Evolutionary conservation across 1,140 invertebrate genomes (phyloP).

Genomic region (Stratiolaelaps scimitus): DNA sequence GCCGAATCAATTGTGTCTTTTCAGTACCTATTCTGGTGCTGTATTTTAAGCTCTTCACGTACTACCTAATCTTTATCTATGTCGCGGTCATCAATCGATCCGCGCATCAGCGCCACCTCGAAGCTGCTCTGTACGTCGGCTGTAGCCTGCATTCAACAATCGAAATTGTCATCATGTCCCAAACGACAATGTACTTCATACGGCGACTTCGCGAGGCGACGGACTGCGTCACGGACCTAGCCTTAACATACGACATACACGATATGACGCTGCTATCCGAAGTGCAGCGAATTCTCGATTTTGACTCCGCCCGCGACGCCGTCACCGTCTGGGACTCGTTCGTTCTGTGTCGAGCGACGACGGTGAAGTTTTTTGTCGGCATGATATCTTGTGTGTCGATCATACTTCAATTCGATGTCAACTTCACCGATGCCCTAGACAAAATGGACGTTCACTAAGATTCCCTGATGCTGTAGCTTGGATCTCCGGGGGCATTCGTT

Average conservation of each 20-base stretch:
- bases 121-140: not conserved
- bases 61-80: slow-evolving; percentile 11
- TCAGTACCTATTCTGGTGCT: slow-evolving; percentile 2
- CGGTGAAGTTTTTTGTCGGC: not conserved
- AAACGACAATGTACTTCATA: slow-evolving; percentile 16
- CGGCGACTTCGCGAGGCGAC: not conserved
- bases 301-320: not conserved
- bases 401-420: slow-evolving; percentile 16
- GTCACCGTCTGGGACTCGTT: slow-evolving; percentile 13
- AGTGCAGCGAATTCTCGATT: slow-evolving; percentile 2
- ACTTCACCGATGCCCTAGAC: slow-evolving; percentile 7
- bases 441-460: not conserved
- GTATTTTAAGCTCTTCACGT: slow-evolving; percentile 6
- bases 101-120: not conserved
- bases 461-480: not conserved
- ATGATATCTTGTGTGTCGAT: slow-evolving; percentile 17
- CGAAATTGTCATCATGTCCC: not conserved
- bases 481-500: too few species aligned
- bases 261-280: not conserved
- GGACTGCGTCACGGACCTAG: not conserved
- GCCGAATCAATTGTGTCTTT: slow-evolving; percentile 1
- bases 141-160: not conserved
- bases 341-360: slow-evolving; percentile 15
- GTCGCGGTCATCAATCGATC: not conserved
- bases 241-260: not conserved